Base-by-base conservation (phyloP, 2,888 invertebrate genomes). In the Neoascia interrupta region DNA sequence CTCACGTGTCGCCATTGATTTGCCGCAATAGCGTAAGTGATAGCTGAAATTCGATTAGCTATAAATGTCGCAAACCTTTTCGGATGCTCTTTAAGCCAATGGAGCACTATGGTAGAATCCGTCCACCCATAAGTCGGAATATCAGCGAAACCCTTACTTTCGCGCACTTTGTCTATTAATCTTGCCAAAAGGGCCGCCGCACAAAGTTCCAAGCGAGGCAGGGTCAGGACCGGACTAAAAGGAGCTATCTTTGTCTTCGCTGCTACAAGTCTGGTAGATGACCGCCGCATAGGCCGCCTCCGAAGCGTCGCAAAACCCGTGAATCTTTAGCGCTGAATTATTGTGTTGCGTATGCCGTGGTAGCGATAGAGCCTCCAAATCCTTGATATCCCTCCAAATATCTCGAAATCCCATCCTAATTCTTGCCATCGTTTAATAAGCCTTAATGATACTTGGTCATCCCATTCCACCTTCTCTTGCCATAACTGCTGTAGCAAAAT, bases 51-150 rank as follows among this genome's bases (percentile, higher is more conserved):
- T 1, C 47, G 49, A 19, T 61, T 49, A 1, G 26, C 61, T n/a
- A 31, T 31, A 5, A 49, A 39, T 18, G 5, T 47, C 16, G 51
- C 41, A 11, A 64, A 54, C 10, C 19, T 53, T n/a, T 3, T 16
- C 3, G 58, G 34, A 26, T 43, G 41, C 2, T 53, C 63, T 10
- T 64, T 53, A 11, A 64, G 23, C 43, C 63, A 64, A 13, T 61
- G 49, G 10, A 60, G 5, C 5, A 39, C 49, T 31, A 61, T 61
- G 6, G 10, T 39, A 3, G 51, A 64, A 11, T 43, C 63, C 10
- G 41, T 53, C 63, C 51, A 64, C 13, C 56, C 58, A 34, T 49
- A 63, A 3, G 45, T 10, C 6, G 49, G 37, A 49, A 49, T 58
- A 0, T 15, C 5, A 0, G 13, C 8, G 36, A 34, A 58, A 1